Base-by-base conservation (phyloP, 2,113 vertebrate species). In the Myrmophylax atrothorax region DNA sequence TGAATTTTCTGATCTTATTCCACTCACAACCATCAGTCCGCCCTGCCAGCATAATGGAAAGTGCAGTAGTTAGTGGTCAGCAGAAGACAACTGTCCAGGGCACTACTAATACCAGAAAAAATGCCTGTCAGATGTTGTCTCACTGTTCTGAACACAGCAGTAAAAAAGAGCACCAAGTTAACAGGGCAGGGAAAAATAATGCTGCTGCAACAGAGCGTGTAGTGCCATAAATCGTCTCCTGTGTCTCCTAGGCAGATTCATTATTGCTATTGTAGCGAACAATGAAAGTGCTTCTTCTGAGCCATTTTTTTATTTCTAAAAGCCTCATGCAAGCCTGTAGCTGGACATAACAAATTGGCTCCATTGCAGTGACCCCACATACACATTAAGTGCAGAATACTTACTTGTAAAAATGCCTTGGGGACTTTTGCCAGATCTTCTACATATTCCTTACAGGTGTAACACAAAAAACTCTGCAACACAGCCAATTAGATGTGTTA, bases 371-470 rank as follows among this genome's bases (percentile, higher is more conserved):
- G 68, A 31, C 4, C 15, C 37, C 23, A 28, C 3, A 7, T 35
- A 63, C n/a, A 3, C 31, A 74, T 42, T n/a, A 46, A 64, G 17
- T 49, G 44, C 33, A 46, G 29, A 72, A 31, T 37, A 96, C 98
- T 98, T 96, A 99, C 99, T 97, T 97, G 90, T 67, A 99, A 97
- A 84, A 94, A 78, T 89, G 96, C 90, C 85, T 85, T 96, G 31
- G 99, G 99, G 76, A 99, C 97, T 98, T 98, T 99, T 38, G 98
- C 98, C 97, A 99, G 97, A 94, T 99, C 99, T 70, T 99, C 99
- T 66, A 99, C 98, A 37, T 99, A 99, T 91, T 99, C 99, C 96
- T 99, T 99, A 95, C 99, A 99, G 79, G 97, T 96, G 92, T 99
- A 99, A 97, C 99, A 99, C 90, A 99, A 97, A 97, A 99, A 99